Percentiles rank a stretch among this genome's conserved stretches.
Conservation (phyloP, 53 echinoderm and acorn worm genomes). For the Temnopleurus reevesii region DNA sequence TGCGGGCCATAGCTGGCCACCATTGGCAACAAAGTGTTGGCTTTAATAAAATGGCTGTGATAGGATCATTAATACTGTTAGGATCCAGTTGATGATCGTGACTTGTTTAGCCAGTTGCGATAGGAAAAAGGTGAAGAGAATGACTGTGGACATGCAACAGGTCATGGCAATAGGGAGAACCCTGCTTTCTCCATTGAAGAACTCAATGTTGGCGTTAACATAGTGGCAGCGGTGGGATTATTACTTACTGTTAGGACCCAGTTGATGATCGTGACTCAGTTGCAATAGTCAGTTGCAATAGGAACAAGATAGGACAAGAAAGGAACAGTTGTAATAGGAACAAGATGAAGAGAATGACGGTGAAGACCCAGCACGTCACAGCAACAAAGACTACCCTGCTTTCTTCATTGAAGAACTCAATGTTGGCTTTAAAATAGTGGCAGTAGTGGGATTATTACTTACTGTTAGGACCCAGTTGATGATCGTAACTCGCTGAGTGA, state of each 20-base stretch:
- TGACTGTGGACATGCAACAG: slow-evolving; percentile 62
- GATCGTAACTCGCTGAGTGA: neutral
- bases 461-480: neutral
- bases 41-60: neutral
- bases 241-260: slow-evolving; percentile 70
- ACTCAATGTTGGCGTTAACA: neutral
- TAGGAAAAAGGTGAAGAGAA: slow-evolving; percentile 61
- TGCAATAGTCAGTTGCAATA: slow-evolving; percentile 51
- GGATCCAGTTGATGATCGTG: slow-evolving; percentile 65
- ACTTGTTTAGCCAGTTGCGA: slow-evolving; percentile 55
- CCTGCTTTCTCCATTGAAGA: no score
- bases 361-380: slow-evolving; percentile 64
- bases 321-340: slow-evolving; percentile 59
- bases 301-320: slow-evolving; percentile 57
- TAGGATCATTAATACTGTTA: slow-evolving; percentile 53
- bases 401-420: no score
- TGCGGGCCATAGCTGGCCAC: neutral
- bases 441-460: neutral
- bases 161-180: slow-evolving; percentile 55
- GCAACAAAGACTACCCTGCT: slow-evolving; percentile 65
- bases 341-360: slow-evolving; percentile 59
- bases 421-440: neutral
- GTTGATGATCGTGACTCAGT: slow-evolving; percentile 64
- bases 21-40: neutral
- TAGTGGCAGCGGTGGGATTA: neutral